Evolutionary conservation across 2,113 vertebrate genomes (phyloP).

Genomic region (Scomber japonicus): DNA sequence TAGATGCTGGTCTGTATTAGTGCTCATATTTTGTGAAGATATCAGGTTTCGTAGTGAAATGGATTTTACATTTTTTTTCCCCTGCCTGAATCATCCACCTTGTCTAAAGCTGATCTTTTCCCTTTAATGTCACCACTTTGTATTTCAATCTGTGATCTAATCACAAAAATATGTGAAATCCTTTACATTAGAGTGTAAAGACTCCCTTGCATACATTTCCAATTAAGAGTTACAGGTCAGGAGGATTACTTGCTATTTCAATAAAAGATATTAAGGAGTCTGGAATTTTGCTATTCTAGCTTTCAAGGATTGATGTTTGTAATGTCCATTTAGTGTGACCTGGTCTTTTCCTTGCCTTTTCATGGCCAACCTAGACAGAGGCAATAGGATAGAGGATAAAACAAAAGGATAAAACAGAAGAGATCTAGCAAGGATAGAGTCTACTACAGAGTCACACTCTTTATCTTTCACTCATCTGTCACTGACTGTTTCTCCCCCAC

Average conservation of each 20-base stretch:
- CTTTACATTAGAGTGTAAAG: conserved; percentile 38
- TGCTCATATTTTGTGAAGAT: conserved; percentile 9
- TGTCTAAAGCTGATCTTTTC: conserved; percentile 2
- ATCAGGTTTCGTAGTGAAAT: conserved; percentile 10
- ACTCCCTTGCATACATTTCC: conserved; percentile 42
- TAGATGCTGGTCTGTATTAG: conserved; percentile 5
- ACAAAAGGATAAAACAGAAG: conserved; percentile 14
- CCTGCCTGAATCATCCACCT: conserved; percentile 13
- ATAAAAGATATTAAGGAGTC: conserved; percentile 60
- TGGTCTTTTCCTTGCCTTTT: conserved; percentile 52
- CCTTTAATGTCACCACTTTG: conserved; percentile 37
- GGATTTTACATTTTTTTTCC: neutral
- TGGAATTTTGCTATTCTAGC: conserved; percentile 56
- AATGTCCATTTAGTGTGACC: conserved; percentile 47
- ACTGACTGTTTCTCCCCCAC: conserved; percentile 74
- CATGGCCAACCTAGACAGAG: conserved; percentile 28
- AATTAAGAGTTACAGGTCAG: conserved; percentile 56
- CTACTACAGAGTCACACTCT: conserved; percentile 33
- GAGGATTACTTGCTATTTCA: conserved; percentile 46
- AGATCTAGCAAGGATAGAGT: conserved; percentile 29
- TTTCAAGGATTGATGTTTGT: conserved; percentile 61
- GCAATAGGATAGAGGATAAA: conserved; percentile 33
- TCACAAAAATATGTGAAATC: conserved; percentile 33
- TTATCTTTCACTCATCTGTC: conserved; percentile 74
- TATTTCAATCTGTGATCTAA: conserved; percentile 39